Evolutionary conservation across 2,113 vertebrate genomes (phyloP), one percentile per base, ranked within the genome.

Genomic region (Lepus americanus): DNA sequence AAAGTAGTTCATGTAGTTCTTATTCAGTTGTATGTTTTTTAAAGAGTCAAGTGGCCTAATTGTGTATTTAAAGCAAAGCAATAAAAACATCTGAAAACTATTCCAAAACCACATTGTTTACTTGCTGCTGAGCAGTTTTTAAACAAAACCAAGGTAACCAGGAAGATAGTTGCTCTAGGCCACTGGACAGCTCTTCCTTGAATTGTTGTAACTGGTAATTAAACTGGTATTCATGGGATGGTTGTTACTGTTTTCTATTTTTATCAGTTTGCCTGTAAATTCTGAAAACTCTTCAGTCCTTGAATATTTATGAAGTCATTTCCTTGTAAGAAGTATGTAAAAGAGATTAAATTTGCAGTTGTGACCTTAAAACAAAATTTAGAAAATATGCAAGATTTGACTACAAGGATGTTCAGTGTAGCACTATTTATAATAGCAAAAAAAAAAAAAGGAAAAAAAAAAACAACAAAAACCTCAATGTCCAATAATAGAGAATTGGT

Each of bases 221-320:
- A 95, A 95, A 51, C 33, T 74, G 81, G 55, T 81, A 86, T 80
- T 84, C 87, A 64, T 70, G 90, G 44, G 36, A 72, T 25, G 85
- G 77, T 81, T 86, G 91, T 78, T 97, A 97, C 92, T 95, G 80
- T 87, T 97, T 96, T 94, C 97, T 95, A 94, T 98, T 98, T 95
- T 97, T 94, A 94, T 90, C 51, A 77, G 36, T 61, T 94, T 94
- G 76, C 86, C 95, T 91, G 83, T 96, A 96, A 97, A 39, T 69
- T 89, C 89, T 92, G 76, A 79, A 89, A 95, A 93, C 84, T 39
- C 64, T 90, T 94, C 63, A 92, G 89, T 88, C 91, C 74, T 94
- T 87, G 69, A 39, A 36, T 49, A 78, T 92, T 94, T 93, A 88
- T 87, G 95, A 90, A 69, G 87, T 53, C 69, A 97, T 93, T 96